phyloP scores from a whole-genome alignment of 2,113 vertebrate species.

The Coracopsis vasa region DNA sequence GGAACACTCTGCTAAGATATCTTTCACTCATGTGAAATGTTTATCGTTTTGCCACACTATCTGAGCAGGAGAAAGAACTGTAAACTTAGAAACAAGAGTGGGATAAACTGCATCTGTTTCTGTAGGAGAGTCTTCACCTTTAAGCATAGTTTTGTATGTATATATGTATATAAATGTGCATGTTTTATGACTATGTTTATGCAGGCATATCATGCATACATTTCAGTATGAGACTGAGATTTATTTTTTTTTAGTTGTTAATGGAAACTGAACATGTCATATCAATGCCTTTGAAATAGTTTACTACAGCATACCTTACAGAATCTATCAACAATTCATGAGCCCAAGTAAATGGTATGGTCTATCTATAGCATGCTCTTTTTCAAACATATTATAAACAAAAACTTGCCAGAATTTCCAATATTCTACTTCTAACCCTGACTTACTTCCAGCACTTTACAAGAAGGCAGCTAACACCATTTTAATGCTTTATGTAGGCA shows the following conservation, averaged over 20 bases:
- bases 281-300: not conserved
- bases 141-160: not conserved
- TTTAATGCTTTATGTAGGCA: not conserved
- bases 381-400: not conserved
- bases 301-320: not conserved
- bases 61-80: not conserved
- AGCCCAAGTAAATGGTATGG: not conserved
- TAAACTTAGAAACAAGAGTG: not conserved
- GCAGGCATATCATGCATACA: fast-evolving
- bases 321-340: not conserved
- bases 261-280: not conserved
- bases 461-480: not conserved
- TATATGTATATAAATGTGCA: not conserved
- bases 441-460: not conserved
- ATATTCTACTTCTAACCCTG: not conserved
- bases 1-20: not conserved
- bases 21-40: not conserved
- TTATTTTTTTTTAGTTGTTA: not conserved
- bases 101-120: not conserved
- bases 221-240: not conserved
- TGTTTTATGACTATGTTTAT: not conserved
- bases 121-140: not conserved
- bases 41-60: not conserved
- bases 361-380: not conserved
- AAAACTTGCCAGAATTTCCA: not conserved